These are phyloP conservation scores for Semicossyphus pulcher DNA, from an alignment of 2,113 vertebrate species.

Conservation along the genomic window DNA sequence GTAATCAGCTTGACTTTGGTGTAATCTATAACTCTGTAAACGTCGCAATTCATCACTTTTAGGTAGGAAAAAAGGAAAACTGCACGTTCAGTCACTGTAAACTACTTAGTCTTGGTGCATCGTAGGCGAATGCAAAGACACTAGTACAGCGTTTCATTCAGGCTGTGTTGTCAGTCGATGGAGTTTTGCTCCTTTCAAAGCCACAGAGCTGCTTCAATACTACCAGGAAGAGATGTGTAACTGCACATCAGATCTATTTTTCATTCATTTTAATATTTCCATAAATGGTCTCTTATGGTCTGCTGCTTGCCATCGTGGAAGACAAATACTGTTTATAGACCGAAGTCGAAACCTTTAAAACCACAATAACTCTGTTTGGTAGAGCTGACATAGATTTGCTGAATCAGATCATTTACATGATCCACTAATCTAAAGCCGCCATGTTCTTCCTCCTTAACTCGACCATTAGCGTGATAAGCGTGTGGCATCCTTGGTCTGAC, in stretches of 20 bases:
- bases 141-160: not conserved
- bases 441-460: constrained; percentile 38
- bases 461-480: constrained; percentile 53
- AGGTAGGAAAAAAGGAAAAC: no score
- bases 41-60: no score
- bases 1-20: no score
- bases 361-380: constrained; percentile 23
- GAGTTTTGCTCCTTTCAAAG: constrained; percentile 11
- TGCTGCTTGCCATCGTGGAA: constrained; percentile 22
- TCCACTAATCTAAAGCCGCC: constrained; percentile 37
- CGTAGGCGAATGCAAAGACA: not conserved
- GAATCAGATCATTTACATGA: constrained; percentile 55
- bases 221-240: constrained; percentile 27
- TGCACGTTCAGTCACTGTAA: not conserved
- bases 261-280: constrained; percentile 16
- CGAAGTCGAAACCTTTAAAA: constrained; percentile 16
- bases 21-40: no score
- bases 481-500: constrained; percentile 47
- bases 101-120: not conserved
- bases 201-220: constrained; percentile 18
- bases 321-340: constrained; percentile 22
- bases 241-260: constrained; percentile 5
- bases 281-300: constrained; percentile 40
- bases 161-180: constrained; percentile 10
- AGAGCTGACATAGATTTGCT: constrained; percentile 22